These are phyloP conservation scores for Bryconaethiops microstoma DNA, from an alignment of 2,797 vertebrate genomes.

Conservation along the genomic window DNA sequence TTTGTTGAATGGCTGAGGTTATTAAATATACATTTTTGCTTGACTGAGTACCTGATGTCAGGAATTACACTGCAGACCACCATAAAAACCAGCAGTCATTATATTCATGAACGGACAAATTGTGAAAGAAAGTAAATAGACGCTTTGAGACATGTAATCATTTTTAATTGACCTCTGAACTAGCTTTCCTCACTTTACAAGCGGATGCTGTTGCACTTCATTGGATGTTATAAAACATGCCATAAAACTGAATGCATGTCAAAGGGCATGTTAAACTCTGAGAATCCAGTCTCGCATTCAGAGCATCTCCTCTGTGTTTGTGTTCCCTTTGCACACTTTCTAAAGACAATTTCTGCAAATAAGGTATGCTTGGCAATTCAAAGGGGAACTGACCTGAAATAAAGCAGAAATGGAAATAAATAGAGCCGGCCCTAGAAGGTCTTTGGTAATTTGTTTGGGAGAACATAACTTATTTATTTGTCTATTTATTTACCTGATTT, in stretches of 20 bases:
- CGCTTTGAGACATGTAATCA: not conserved
- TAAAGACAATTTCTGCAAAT: conserved; percentile 3
- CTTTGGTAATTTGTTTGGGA: conserved; percentile 15
- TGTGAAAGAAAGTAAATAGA: conserved; percentile 5
- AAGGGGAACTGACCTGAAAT: not conserved
- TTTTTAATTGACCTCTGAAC: conserved; percentile 9
- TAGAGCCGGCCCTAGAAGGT: not conserved
- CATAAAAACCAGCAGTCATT: not conserved
- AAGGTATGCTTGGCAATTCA: not conserved
- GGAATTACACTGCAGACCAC: not conserved
- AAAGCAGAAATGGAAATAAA: not conserved
- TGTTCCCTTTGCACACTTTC: conserved; percentile 1
- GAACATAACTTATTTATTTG: conserved; percentile 1
- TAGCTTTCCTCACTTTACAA: conserved; percentile 15
- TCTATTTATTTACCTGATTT: not conserved
- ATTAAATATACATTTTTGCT: not conserved
- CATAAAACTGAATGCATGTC: conserved; percentile 30
- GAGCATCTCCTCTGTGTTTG: not conserved
- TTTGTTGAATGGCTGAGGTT: not conserved
- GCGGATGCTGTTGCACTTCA: conserved; percentile 30
- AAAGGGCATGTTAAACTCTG: conserved; percentile 1
- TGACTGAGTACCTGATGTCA: not conserved
- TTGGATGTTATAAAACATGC: conserved; percentile 21
- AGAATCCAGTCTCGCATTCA: not conserved
- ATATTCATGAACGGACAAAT: not conserved